A percentile compares a stretch with the other conserved stretches of the same genome.
These are phyloP conservation scores for Recurvirostra avosetta DNA, from an alignment of 2,113 vertebrate genomes.

Conservation along the genomic window DNA sequence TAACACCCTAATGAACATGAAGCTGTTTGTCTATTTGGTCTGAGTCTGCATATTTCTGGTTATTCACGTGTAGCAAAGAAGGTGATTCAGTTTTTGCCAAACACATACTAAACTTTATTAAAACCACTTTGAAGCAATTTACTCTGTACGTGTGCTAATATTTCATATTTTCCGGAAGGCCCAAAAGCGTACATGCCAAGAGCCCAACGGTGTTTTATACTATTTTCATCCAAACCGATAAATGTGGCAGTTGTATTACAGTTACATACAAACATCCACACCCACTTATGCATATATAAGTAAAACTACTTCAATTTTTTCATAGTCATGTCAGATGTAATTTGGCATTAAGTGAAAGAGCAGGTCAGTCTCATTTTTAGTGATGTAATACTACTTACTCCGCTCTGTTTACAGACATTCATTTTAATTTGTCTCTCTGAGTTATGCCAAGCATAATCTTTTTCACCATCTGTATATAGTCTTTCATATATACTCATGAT, in stretches of 20 bases:
- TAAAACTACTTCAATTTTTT: neutral
- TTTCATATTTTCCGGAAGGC: neutral
- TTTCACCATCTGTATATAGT: neutral
- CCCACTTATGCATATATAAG: neutral
- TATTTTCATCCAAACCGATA: neutral
- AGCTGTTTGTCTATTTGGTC: neutral
- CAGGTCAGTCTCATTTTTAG: neutral
- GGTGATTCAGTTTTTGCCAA: neutral
- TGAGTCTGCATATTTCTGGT: neutral
- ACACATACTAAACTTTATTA: neutral
- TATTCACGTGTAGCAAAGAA: neutral
- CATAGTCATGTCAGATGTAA: neutral
- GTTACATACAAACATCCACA: neutral
- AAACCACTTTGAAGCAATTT: slow-evolving; percentile 5
- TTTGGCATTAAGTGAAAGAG: neutral
- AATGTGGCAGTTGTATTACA: neutral
- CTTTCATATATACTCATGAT: neutral
- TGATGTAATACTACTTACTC: neutral
- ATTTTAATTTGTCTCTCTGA: neutral
- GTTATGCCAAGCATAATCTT: slow-evolving; percentile 9
- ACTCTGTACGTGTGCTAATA: neutral
- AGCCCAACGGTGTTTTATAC: neutral
- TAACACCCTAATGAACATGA: neutral
- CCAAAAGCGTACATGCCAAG: neutral
- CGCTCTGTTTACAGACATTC: neutral